Evolutionary conservation across 2,113 vertebrate genomes (phyloP), one percentile per base, ranked within the genome.

Genomic region (Oncorhynchus mykiss): DNA sequence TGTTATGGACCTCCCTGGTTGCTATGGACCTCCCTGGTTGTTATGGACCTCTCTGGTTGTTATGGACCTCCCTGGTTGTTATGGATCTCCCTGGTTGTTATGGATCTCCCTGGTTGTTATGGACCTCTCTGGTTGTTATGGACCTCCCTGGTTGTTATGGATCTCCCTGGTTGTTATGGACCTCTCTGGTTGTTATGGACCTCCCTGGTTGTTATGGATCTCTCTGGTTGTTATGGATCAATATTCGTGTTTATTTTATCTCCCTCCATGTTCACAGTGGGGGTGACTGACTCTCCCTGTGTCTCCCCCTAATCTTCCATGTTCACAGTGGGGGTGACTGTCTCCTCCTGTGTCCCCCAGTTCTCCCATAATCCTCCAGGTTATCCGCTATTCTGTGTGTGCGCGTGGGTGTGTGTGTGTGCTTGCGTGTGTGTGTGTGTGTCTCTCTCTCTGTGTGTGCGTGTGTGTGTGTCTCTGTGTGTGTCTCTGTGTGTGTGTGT

Each of bases 211-310:
- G 39, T 39, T 76, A 59, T 9, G 25, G 78, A 74, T 25, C 59
- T 24, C n/a, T 73, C 16, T 16, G 24, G 77, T 76, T 73, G 54
- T 18, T 3, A 1, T 70, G 8, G 57, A 86, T 86, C 84, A 84
- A 83, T 87, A 57, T 54, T 67, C 71, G 45, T 71, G n/a, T 62
- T 62, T 22, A 13, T 78, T 66, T 80, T 72, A 45, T 76, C 57
- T 76, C 67, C 18, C 57, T 59, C 20, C 70, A 31, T 31, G 24
- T 72, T 59, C 70, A 54, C n/a, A 60, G 27, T 22, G 68, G 64
- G 70, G 49, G 29, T 22, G 34, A 9, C 12, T 73, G 24, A 74
- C 25, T 39, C 59, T 2, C 72, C 22, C 34, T 16, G 51, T 39
- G 34, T 39, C 34, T 39, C 39, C 39, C 39, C 39, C 9, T 45